Conservation (phyloP, 2,888 invertebrate genomes). For the Melieria picta region DNA sequence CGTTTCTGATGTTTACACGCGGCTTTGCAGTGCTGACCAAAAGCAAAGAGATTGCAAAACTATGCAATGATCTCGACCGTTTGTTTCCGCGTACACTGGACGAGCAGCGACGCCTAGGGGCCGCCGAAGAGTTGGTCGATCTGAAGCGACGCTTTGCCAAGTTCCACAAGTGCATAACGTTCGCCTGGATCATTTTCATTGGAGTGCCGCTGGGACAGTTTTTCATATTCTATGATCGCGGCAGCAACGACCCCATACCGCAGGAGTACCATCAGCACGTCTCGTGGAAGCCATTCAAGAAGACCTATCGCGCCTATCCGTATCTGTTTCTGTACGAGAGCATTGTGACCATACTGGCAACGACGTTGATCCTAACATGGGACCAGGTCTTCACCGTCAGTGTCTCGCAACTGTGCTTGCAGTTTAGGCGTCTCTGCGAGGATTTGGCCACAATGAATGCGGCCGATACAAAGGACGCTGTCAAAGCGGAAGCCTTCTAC, state of each 20-base stretch:
- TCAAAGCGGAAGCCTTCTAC: slow-evolving; percentile 13
- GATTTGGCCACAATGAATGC: slow-evolving; percentile 26
- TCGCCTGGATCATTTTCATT: slow-evolving; percentile 15
- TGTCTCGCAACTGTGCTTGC: slow-evolving; percentile 36
- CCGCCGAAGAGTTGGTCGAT: slow-evolving; percentile 5
- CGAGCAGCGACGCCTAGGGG: slow-evolving; percentile 30
- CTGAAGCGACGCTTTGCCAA: slow-evolving; percentile 29
- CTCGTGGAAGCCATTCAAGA: slow-evolving; percentile 39
- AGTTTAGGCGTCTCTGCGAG: slow-evolving; percentile 33
- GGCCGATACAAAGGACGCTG: slow-evolving; percentile 1
- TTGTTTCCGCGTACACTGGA: slow-evolving; percentile 29
- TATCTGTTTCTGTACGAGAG: slow-evolving; percentile 29
- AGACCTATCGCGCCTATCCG: slow-evolving; percentile 26
- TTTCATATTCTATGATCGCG: slow-evolving; percentile 26
- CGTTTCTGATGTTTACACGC: slow-evolving; percentile 28
- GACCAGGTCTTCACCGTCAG: slow-evolving; percentile 36
- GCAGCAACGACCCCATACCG: slow-evolving; percentile 10
- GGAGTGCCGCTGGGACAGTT: slow-evolving; percentile 27
- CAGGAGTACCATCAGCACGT: slow-evolving; percentile 40
- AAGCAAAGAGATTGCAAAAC: slow-evolving; percentile 18
- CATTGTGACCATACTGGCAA: slow-evolving; percentile 7
- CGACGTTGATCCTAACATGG: slow-evolving; percentile 32
- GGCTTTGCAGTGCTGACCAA: slow-evolving; percentile 27
- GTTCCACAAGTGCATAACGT: slow-evolving; percentile 1
- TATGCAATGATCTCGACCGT: slow-evolving; percentile 33